phyloP scores from a whole-genome alignment of 2,797 vertebrate species.

The Morelia viridis region DNA sequence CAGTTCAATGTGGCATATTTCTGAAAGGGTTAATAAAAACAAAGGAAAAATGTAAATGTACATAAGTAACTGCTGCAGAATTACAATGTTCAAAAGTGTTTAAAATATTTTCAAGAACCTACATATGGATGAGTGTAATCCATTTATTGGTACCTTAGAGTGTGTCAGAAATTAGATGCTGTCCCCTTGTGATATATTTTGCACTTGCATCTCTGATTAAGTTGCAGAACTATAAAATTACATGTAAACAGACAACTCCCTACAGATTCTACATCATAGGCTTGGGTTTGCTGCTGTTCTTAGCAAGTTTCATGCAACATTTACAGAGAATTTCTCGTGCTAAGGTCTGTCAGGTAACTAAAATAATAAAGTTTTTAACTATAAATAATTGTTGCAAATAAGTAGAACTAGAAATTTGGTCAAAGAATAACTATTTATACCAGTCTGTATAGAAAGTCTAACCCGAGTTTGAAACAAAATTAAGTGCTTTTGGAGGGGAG shows the following conservation, averaged over 20 bases:
- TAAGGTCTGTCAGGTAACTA: slow-evolving; percentile 18
- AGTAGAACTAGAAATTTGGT: background rate
- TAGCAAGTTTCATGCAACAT: slow-evolving; percentile 6
- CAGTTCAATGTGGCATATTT: slow-evolving; percentile 14
- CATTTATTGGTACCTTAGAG: slow-evolving; percentile 20
- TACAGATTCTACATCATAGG: slow-evolving; percentile 31
- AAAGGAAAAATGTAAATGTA: slow-evolving; percentile 29
- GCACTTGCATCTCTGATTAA: slow-evolving; percentile 40
- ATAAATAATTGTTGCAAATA: slow-evolving; percentile 3
- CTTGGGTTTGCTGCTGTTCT: slow-evolving; percentile 24
- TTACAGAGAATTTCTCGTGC: slow-evolving; percentile 3
- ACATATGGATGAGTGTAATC: slow-evolving; percentile 34
- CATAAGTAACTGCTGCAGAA: slow-evolving; percentile 42
- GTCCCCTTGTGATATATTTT: slow-evolving; percentile 42
- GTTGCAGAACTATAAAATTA: slow-evolving; percentile 43
- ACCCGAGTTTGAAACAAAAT: background rate
- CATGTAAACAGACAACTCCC: slow-evolving; percentile 38
- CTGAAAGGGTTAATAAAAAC: slow-evolving; percentile 42
- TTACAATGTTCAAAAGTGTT: slow-evolving; percentile 33
- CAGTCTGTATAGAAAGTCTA: background rate
- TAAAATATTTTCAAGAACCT: slow-evolving; percentile 20
- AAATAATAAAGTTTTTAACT: background rate
- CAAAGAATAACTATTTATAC: background rate
- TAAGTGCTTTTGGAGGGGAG: background rate
- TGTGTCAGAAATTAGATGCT: slow-evolving; percentile 25